These are phyloP conservation scores for Sebastes cheni DNA, from an alignment of 2,797 vertebrate genomes.

Conservation along the genomic window DNA sequence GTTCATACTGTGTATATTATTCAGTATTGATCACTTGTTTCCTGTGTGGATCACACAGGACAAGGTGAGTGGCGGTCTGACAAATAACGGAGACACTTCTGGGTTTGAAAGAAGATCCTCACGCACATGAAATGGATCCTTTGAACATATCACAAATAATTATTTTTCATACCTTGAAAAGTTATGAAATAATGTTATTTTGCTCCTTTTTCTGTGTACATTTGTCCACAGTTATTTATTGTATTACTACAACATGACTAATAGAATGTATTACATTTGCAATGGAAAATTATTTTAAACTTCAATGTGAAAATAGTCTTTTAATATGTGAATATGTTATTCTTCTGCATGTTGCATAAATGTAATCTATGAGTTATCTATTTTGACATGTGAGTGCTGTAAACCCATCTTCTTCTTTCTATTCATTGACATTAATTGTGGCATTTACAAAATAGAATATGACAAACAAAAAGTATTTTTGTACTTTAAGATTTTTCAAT, in stretches of 20 bases:
- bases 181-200: background rate
- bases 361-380: slow-evolving; percentile 2
- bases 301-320: slow-evolving; percentile 14
- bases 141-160: background rate
- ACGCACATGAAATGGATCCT: slow-evolving; percentile 36
- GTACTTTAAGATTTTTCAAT: slow-evolving; percentile 64
- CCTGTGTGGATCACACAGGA: slow-evolving; percentile 53
- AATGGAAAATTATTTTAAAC: slow-evolving; percentile 1
- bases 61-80: slow-evolving; percentile 59
- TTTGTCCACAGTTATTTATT: slow-evolving; percentile 7
- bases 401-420: background rate
- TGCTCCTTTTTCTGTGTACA: slow-evolving; percentile 4
- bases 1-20: background rate
- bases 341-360: slow-evolving; percentile 16
- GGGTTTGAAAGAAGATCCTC: slow-evolving; percentile 65
- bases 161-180: slow-evolving; percentile 27
- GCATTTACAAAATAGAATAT: slow-evolving; percentile 2
- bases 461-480: slow-evolving; percentile 59
- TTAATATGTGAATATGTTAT: slow-evolving; percentile 9
- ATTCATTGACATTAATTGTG: slow-evolving; percentile 44
- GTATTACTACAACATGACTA: background rate
- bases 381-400: slow-evolving; percentile 6
- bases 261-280: slow-evolving; percentile 6
- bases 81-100: slow-evolving; percentile 48
- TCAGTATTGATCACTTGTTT: slow-evolving; percentile 10